Evolutionary conservation across 1,140 invertebrate genomes (phyloP), one percentile per base, ranked within the genome.

Genomic region (Cydia pomonella): DNA sequence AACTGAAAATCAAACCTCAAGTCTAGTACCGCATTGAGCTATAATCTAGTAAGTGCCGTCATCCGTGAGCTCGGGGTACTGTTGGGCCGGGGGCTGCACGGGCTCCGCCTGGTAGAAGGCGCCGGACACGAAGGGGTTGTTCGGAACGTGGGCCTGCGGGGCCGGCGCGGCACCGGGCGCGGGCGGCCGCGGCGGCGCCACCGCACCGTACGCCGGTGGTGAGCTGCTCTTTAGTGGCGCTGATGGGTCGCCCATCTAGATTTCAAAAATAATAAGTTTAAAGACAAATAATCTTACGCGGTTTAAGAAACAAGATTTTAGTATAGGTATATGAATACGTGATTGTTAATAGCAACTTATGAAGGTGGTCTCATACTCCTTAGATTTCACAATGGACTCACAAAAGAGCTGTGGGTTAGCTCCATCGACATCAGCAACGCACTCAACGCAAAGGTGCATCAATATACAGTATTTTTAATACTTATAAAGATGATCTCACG

Each of bases 101-200:
- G 94, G 89, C 85, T 95, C 94, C 5, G 90, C 87, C 77, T 93
- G 91, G 77, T 91, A 92, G 63, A 90, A 84, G 10, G 89, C 89
- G 2, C 90, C 90, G 0, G 89, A 89, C 16, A 94, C 94, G 86
- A 96, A 96, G 1, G 95, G 95, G 86, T 96, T 95, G 77, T 94
- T 94, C 71, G 94, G 92, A 66, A 94, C 94, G 78, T 94, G 93
- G 59, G 91, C 84, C 47, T 87, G 63, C 9, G 78, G 75, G 3
- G 80, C 73, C 80, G 72, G 80, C 33, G 79, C 78, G 33, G 76
- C 84, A 1, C 85, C 80, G 5, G 92, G 89, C 10, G 84, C 82
- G 0, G 88, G 80, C 0, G 84, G 91, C 16, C 87, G 83, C 23
- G 87, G 83, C 0, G 89, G 84, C 4, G 80, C 93, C 3, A 94